Percentiles rank a stretch among this genome's conserved stretches.
Evolutionary conservation across 2,888 invertebrate genomes (phyloP).

Genomic region (Sphecodes monilicornis): DNA sequence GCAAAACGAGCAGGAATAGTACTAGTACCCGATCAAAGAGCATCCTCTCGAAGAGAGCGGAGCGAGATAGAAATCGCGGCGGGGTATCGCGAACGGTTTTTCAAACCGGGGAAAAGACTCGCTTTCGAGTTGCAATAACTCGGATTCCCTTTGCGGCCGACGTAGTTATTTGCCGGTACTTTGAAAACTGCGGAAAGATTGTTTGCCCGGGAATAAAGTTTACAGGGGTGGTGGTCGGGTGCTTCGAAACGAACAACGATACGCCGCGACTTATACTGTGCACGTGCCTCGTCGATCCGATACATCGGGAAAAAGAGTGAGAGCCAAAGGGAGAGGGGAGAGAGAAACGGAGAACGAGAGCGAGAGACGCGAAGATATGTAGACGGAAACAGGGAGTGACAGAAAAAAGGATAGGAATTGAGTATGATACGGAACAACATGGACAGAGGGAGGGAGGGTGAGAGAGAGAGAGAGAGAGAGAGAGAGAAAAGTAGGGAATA

Average conservation of each 20-base stretch:
- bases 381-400: neutral
- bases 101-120: neutral
- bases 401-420: neutral
- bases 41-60: neutral
- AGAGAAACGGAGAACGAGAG: too few relatives aligned
- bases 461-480: too few relatives aligned
- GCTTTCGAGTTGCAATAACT: slow-evolving; percentile 7
- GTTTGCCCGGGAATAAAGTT: slow-evolving; percentile 33
- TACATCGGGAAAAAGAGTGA: neutral
- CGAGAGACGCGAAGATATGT: neutral
- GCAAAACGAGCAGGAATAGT: neutral
- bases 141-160: neutral
- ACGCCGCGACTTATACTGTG: slow-evolving; percentile 14
- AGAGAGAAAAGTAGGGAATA: neutral
- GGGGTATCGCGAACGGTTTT: neutral
- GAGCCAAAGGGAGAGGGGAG: too few relatives aligned
- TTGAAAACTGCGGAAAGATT: slow-evolving; percentile 28
- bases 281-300: neutral
- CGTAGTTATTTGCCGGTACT: slow-evolving; percentile 13
- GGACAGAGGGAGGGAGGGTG: too few relatives aligned
- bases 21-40: slow-evolving; percentile 6
- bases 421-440: too few relatives aligned
- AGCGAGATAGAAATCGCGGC: neutral
- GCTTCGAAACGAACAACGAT: slow-evolving; percentile 20
- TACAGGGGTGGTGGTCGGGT: neutral